Percentiles rank a stretch among this genome's conserved stretches.
phyloP scores from a whole-genome alignment of 2,113 vertebrate species.

The Plectropomus leopardus region DNA sequence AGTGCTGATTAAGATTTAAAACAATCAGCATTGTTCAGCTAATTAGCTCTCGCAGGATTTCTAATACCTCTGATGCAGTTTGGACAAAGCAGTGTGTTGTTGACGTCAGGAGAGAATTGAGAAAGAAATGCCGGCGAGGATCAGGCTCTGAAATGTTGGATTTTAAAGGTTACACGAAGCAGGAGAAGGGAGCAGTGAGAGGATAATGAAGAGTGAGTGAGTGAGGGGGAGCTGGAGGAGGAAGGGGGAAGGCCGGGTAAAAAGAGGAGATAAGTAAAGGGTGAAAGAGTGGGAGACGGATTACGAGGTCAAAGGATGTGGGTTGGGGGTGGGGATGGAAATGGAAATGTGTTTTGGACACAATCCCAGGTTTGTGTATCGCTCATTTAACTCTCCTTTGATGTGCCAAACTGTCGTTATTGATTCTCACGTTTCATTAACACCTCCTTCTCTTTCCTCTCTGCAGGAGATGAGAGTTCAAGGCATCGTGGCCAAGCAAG shows the following conservation, averaged over 20 bases:
- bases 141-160: slow-evolving; percentile 50
- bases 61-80: slow-evolving; percentile 18
- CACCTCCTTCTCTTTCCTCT: not conserved
- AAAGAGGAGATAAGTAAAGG: slow-evolving; percentile 14
- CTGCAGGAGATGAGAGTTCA: slow-evolving; percentile 91
- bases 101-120: slow-evolving; percentile 16
- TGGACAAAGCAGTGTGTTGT: slow-evolving; percentile 47
- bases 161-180: slow-evolving; percentile 54
- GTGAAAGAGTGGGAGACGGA: slow-evolving; percentile 30
- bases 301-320: slow-evolving; percentile 51
- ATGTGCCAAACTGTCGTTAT: slow-evolving; percentile 43
- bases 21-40: slow-evolving; percentile 49
- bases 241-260: not conserved
- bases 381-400: slow-evolving; percentile 30
- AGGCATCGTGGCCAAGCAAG: slow-evolving; percentile 88
- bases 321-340: not conserved
- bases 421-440: slow-evolving; percentile 19
- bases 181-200: slow-evolving; percentile 16
- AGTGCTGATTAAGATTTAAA: slow-evolving; percentile 46
- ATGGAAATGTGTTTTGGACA: slow-evolving; percentile 28
- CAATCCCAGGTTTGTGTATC: slow-evolving; percentile 22
- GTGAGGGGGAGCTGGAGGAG: not conserved
- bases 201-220: slow-evolving; percentile 36
- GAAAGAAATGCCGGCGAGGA: slow-evolving; percentile 67
- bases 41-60: slow-evolving; percentile 41